These are phyloP conservation scores for Rhea pennata DNA, from an alignment of 2,113 vertebrate genomes.

Conservation along the genomic window DNA sequence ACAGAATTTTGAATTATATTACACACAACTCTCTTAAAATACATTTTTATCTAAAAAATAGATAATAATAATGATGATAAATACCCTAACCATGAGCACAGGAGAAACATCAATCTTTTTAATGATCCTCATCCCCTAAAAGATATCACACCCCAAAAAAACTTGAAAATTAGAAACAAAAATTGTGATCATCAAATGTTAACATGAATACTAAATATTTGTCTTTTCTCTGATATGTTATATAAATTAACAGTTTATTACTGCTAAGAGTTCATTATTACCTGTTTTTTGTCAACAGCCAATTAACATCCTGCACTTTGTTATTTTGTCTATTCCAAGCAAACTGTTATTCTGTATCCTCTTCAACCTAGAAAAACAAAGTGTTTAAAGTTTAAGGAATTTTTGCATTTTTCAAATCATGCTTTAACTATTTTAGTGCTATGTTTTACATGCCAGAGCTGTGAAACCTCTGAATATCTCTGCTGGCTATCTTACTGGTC, in stretches of 20 bases:
- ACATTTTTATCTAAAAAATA: background rate
- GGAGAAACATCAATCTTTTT: background rate
- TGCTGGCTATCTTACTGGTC: background rate
- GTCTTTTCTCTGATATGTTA: background rate
- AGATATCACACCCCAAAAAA: background rate
- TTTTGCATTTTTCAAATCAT: background rate
- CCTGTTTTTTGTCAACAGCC: background rate
- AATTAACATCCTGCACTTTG: fast-evolving
- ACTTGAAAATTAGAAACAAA: background rate
- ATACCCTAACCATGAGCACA: background rate
- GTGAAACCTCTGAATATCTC: background rate
- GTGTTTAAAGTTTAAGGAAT: background rate
- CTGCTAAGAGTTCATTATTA: background rate
- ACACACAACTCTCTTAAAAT: background rate
- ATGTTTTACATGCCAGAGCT: background rate
- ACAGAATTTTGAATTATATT: background rate
- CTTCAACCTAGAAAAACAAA: background rate
- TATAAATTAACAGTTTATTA: background rate
- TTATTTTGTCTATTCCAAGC: background rate
- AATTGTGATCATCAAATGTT: background rate
- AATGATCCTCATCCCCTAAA: background rate
- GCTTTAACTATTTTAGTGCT: background rate
- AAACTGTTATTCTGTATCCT: background rate
- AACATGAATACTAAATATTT: background rate
- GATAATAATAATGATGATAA: background rate